phyloP scores from a whole-genome alignment of 2,888 invertebrate species.

The Thecocarcelia acutangulata region DNA sequence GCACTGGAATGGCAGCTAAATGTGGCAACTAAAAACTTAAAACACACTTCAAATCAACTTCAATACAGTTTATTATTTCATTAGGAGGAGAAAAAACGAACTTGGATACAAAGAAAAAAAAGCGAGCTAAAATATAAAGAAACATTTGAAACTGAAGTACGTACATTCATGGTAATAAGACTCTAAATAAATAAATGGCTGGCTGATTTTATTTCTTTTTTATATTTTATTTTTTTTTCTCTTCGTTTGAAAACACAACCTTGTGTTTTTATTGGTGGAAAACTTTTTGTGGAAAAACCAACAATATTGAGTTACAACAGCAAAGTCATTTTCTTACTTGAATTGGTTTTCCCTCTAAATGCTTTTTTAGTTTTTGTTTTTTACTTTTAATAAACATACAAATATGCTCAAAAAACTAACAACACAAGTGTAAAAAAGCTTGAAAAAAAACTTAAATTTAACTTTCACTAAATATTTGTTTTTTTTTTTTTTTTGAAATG shows the following conservation, averaged over 20 bases:
- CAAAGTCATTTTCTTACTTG: conserved; percentile 33
- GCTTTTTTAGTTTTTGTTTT: conserved; percentile 28
- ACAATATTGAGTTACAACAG: conserved; percentile 12
- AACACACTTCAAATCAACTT: conserved; percentile 59
- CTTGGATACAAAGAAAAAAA: neutral
- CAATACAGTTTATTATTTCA: conserved; percentile 48
- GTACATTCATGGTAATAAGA: conserved; percentile 58
- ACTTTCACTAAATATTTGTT: conserved; percentile 64
- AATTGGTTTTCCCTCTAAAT: conserved; percentile 38
- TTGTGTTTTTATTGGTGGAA: conserved; percentile 64
- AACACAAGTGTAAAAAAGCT: conserved; percentile 45
- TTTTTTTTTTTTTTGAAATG: conserved; percentile 36
- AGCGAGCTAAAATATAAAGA: neutral
- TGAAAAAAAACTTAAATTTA: conserved; percentile 13
- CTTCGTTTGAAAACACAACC: conserved; percentile 17
- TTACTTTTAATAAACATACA: conserved; percentile 12
- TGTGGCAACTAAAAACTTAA: conserved; percentile 57
- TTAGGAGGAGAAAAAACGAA: conserved; percentile 17
- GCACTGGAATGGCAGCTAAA: conserved; percentile 42
- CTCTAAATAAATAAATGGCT: conserved; percentile 42
- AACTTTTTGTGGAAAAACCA: conserved; percentile 35
- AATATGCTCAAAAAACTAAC: neutral
- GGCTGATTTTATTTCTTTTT: neutral
- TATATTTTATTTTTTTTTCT: neutral
- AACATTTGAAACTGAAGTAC: conserved; percentile 49